Evolutionary conservation across 2,113 vertebrate genomes (phyloP).

Genomic region (Psittacus erithacus): DNA sequence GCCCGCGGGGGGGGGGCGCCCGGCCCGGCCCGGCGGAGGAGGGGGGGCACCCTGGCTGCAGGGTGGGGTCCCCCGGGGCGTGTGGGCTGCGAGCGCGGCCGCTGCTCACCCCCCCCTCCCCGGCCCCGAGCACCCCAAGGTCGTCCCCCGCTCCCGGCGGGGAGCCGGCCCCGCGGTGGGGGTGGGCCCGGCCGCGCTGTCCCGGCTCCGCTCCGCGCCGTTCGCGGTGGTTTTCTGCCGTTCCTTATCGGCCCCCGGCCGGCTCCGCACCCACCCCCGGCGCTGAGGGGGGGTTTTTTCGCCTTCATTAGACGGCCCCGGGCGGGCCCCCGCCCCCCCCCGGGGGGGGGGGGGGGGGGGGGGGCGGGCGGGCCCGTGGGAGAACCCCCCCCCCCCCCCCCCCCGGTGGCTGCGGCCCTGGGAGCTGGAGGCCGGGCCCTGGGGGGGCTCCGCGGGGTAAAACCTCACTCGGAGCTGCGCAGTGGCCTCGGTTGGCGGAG

Average conservation of each 20-base stretch:
- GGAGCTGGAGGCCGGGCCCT: neutral
- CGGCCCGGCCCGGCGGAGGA: no score
- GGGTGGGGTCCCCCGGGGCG: no score
- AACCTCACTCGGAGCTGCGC: slow-evolving; percentile 68
- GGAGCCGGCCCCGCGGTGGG: no score
- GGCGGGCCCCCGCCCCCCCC: no score
- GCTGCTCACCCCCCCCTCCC: neutral
- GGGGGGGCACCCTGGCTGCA: no score
- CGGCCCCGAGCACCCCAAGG: neutral
- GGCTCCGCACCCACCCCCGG: neutral
- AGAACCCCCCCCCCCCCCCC: neutral
- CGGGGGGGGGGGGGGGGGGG: no score
- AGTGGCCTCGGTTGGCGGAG: neutral
- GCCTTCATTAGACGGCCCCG: no score
- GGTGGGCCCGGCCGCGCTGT: no score
- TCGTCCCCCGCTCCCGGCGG: neutral
- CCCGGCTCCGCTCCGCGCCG: no score
- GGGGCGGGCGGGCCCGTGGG: no score
- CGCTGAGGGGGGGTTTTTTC: neutral
- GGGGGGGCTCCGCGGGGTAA: slow-evolving; percentile 34
- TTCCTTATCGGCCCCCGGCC: neutral
- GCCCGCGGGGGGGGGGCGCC: no score
- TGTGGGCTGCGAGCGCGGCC: slow-evolving; percentile 63
- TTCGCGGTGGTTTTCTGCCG: no score
- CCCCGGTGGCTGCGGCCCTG: neutral